phyloP scores from a whole-genome alignment of 1,140 invertebrate genomes.

The Drosophila nannoptera region DNA sequence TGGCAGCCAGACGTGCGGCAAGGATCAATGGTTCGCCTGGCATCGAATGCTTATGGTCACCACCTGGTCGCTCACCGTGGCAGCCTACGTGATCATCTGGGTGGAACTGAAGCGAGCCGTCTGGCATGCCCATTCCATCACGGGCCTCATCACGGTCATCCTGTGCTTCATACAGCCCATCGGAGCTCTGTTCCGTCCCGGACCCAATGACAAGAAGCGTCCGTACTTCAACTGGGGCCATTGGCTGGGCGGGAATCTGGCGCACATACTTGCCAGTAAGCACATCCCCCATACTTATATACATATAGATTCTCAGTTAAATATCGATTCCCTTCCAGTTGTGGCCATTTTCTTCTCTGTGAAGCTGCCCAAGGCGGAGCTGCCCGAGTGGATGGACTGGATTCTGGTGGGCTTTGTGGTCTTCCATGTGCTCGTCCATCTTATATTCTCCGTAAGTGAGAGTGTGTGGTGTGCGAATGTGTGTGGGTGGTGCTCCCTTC shows the following conservation, averaged over 20 bases:
- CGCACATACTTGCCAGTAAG: conserved; percentile 94
- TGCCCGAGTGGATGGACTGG: conserved; percentile 92
- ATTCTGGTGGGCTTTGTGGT: conserved; percentile 92
- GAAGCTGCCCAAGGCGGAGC: conserved; percentile 88
- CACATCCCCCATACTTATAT: conserved; percentile 37
- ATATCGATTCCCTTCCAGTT: conserved; percentile 82
- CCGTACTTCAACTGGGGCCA: conserved; percentile 96
- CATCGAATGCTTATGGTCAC: conserved; percentile 92
- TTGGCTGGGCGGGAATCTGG: conserved; percentile 95
- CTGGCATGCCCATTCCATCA: conserved; percentile 88
- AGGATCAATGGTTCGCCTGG: conserved; percentile 97
- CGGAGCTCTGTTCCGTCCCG: conserved; percentile 86
- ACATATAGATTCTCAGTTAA: too few species aligned
- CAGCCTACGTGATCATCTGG: conserved; percentile 90
- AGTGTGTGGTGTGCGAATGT: not conserved
- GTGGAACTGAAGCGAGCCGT: conserved; percentile 86
- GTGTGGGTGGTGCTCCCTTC: conserved; percentile 13
- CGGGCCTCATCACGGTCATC: conserved; percentile 88
- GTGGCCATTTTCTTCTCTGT: conserved; percentile 95
- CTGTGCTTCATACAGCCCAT: conserved; percentile 93
- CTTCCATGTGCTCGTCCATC: conserved; percentile 92
- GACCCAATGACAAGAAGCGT: conserved; percentile 88
- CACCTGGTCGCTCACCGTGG: conserved; percentile 88
- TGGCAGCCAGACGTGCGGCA: conserved; percentile 87
- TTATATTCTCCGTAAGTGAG: conserved; percentile 91